Evolutionary conservation across 2,888 invertebrate genomes (phyloP).

Genomic region (Hermodice carunculata): DNA sequence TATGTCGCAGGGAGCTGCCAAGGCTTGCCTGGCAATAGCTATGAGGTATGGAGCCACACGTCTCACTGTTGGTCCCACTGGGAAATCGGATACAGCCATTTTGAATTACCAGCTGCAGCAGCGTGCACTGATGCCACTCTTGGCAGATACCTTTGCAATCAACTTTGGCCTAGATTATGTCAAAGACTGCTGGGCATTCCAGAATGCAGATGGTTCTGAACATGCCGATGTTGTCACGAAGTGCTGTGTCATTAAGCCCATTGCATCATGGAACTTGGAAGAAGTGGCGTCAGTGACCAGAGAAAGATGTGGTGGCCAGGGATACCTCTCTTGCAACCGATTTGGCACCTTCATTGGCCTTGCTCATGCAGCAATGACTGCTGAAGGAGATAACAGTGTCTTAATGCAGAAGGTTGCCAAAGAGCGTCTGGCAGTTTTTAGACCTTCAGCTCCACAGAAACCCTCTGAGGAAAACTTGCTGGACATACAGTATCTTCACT

Average conservation of each 20-base stretch:
- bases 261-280: conserved; percentile 44
- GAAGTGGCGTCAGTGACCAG: conserved; percentile 38
- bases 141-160: conserved; percentile 47
- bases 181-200: conserved; percentile 40
- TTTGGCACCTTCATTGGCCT: conserved; percentile 46
- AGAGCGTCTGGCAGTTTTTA: conserved; percentile 41
- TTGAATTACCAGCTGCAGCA: conserved; percentile 49
- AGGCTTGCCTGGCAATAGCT: conserved; percentile 41
- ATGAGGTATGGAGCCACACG: conserved; percentile 48
- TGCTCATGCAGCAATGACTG: conserved; percentile 49
- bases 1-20: conserved; percentile 38
- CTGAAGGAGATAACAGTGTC: conserved; percentile 51
- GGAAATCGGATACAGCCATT: conserved; percentile 46
- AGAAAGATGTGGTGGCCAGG: conserved; percentile 51
- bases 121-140: conserved; percentile 44
- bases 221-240: conserved; percentile 48
- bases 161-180: conserved; percentile 50
- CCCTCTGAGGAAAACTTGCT: conserved; percentile 19
- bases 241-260: conserved; percentile 51
- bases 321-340: conserved; percentile 47
- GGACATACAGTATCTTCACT: conserved; percentile 29
- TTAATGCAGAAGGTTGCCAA: conserved; percentile 53
- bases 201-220: conserved; percentile 41
- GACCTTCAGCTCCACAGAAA: conserved; percentile 18
- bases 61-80: conserved; percentile 46